These are phyloP conservation scores for Euphydryas editha DNA, from an alignment of 2,888 invertebrate genomes.

Conservation along the genomic window DNA sequence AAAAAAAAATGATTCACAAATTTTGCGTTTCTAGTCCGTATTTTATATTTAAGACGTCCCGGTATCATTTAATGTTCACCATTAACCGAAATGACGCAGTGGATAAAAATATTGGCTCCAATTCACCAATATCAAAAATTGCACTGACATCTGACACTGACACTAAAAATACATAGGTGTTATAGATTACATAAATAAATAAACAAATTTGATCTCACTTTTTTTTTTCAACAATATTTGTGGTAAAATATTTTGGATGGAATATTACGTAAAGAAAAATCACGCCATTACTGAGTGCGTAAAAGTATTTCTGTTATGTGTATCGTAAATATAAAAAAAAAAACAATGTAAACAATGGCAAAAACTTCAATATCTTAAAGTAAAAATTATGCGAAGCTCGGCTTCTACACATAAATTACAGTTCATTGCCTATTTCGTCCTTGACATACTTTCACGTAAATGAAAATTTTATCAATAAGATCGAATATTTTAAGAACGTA, in stretches of 20 bases:
- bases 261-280: background rate
- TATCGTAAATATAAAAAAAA: slow-evolving; percentile 5
- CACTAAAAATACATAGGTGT: too few species aligned
- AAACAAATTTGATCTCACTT: background rate
- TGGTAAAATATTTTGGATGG: too few species aligned
- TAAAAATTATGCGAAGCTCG: slow-evolving; percentile 17
- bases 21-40: too few species aligned
- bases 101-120: too few species aligned
- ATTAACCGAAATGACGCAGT: too few species aligned
- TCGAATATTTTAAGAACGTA: background rate
- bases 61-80: too few species aligned
- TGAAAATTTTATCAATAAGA: background rate
- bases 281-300: background rate
- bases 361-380: slow-evolving; percentile 16
- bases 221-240: background rate
- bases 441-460: slow-evolving; percentile 31
- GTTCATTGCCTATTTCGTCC: slow-evolving; percentile 27
- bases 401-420: slow-evolving; percentile 24
- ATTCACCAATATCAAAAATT: too few species aligned
- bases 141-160: too few species aligned
- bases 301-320: background rate
- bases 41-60: too few species aligned
- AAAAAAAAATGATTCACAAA: too few species aligned
- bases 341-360: slow-evolving; percentile 16
- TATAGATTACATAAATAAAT: background rate